These are phyloP conservation scores for Chaetura pelagica DNA, from an alignment of 2,113 vertebrate species.

Conservation along the genomic window DNA sequence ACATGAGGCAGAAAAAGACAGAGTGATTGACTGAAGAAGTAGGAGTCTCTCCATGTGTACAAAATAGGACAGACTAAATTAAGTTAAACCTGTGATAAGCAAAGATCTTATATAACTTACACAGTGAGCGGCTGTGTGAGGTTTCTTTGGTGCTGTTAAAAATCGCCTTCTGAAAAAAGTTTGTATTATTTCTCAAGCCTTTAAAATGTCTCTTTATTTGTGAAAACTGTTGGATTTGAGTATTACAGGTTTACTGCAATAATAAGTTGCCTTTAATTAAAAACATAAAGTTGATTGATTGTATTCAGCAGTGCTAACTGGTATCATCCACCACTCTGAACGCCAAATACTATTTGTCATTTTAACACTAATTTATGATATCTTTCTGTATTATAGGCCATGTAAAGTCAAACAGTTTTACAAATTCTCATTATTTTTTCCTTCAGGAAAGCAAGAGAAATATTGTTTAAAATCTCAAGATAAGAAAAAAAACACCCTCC, in stretches of 20 bases:
- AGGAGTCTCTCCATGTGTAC: conserved; percentile 26
- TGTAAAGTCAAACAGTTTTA: not conserved
- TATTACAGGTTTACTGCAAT: conserved; percentile 14
- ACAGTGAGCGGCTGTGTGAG: not conserved
- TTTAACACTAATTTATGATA: not conserved
- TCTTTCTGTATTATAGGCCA: not conserved
- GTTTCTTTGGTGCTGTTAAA: conserved; percentile 8
- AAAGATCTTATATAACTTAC: conserved; percentile 32
- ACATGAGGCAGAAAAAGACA: conserved; percentile 42
- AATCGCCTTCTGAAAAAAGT: not conserved
- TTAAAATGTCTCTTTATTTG: conserved; percentile 16
- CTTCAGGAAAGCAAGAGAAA: not conserved
- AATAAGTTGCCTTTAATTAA: conserved; percentile 17
- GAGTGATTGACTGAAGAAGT: conserved; percentile 62
- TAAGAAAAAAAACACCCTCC: not conserved
- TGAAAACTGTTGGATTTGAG: not conserved
- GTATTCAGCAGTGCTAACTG: not conserved
- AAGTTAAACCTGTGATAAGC: conserved; percentile 57
- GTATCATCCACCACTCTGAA: not conserved
- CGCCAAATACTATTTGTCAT: not conserved
- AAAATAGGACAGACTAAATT: conserved; percentile 53
- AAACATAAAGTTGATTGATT: conserved; percentile 10
- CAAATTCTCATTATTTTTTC: not conserved
- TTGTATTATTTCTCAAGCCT: not conserved
- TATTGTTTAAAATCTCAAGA: not conserved